These are phyloP conservation scores for Clytia hemisphaerica DNA, from an alignment of 30 jellyfish, hydroid and myxozoan species.

Conservation along the genomic window DNA sequence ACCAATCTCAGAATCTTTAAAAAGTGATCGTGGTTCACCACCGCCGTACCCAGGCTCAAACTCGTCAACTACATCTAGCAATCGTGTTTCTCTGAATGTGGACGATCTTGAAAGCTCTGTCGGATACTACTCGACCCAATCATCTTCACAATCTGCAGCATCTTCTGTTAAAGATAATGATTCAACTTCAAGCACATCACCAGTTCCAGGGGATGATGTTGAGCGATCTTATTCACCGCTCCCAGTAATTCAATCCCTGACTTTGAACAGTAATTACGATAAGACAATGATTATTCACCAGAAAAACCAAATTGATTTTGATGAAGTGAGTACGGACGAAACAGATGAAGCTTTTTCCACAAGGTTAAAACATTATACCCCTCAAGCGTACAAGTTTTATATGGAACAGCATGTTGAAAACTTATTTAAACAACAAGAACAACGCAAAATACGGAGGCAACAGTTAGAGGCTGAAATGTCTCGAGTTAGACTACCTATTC, in stretches of 20 bases:
- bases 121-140: constrained; percentile 19
- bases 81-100: constrained; percentile 62
- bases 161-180: constrained; percentile 51
- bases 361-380: constrained; percentile 74
- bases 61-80: constrained; percentile 30
- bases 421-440: constrained; percentile 57
- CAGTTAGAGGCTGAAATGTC: constrained; percentile 93
- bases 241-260: constrained; percentile 47
- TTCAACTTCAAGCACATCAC: constrained; percentile 88
- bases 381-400: constrained; percentile 93
- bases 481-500: constrained; percentile 85
- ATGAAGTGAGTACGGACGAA: constrained; percentile 8
- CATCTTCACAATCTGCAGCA: background rate
- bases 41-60: constrained; percentile 69
- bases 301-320: constrained; percentile 7
- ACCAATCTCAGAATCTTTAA: constrained; percentile 29
- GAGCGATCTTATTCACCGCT: constrained; percentile 96
- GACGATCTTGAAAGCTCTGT: constrained; percentile 62
- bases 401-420: constrained; percentile 98
- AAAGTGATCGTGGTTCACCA: constrained; percentile 38
- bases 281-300: constrained; percentile 74
- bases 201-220: constrained; percentile 64
- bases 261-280: constrained; percentile 69
- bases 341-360: constrained; percentile 40
- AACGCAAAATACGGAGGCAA: constrained; percentile 61